Base-by-base conservation (phyloP, 2,113 vertebrate genomes). In the Leptocoma aspasia region DNA sequence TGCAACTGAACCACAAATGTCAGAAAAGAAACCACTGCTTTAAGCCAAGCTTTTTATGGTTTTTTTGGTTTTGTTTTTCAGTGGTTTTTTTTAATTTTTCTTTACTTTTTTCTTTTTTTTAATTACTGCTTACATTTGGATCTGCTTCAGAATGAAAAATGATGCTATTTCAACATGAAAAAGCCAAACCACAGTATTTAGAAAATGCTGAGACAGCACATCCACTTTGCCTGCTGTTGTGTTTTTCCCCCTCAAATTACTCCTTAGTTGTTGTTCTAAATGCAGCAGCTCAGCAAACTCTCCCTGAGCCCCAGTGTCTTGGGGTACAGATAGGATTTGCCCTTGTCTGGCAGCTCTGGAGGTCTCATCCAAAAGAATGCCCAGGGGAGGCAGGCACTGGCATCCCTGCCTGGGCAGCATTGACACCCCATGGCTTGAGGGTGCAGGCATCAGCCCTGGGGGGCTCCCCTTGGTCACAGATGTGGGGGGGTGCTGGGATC, bases 401-500 rank as follows among this genome's bases (percentile, higher is more conserved):
- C 30, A 49, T 30, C 17, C 7, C 31, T 81, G 44, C 52, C 16
- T 35, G 66, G 35, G 64, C 2, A 3, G 10, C 2, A 0, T 11
- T 64, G 30, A 23, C 7, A n/a, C 19, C 16, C 11, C 27, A 6
- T 8, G 2, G 18, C 20, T 26, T 37, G 10, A 27, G 54, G 42
- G 14, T 70, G 42, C 23, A 42, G 50, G 13, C 2, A 0, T 24
- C 7, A 15, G 19, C 8, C 49, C 26, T 7, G 7, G 18, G 27
- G 6, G 22, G 2, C 3, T 82, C 18, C 50, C 21, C n/a, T 44
- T 45, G 52, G 49, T 54, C 18, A 39, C 41, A 76, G 54, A 1
- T 0, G 0, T 2, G 3, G 5, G 1, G 1, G 9, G 10, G 22
- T 65, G 27, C 18, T 24, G 45, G 21, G 2, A 22, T 3, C 41